Evolutionary conservation across 2,113 vertebrate species (phyloP).

Genomic region (Sclerurus mexicanus): DNA sequence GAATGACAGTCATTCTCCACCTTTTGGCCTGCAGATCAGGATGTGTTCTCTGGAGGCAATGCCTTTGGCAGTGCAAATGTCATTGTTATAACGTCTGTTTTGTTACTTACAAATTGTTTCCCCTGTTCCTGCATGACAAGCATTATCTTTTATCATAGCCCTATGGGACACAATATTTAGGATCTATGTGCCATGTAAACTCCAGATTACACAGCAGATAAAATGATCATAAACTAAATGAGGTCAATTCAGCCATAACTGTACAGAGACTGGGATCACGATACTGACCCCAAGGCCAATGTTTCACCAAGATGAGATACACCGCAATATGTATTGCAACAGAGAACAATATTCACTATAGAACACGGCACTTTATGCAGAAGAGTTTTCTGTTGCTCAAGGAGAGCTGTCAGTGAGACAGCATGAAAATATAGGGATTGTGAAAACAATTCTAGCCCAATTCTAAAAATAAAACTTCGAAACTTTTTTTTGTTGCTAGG

Average conservation of each 20-base stretch:
- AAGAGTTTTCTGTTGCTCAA: neutral
- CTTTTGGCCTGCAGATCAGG: neutral
- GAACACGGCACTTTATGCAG: neutral
- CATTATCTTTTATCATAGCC: neutral
- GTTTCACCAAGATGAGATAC: neutral
- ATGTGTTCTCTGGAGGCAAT: neutral
- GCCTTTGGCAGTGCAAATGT: neutral
- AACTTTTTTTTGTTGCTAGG: neutral
- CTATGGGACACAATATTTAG: neutral
- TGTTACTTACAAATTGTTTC: neutral
- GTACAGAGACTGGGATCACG: neutral
- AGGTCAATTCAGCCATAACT: neutral
- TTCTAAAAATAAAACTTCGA: conserved; percentile 31
- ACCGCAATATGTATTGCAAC: neutral
- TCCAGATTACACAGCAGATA: neutral
- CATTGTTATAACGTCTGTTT: neutral
- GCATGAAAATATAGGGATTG: neutral
- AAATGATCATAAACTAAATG: neutral
- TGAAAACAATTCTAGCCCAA: neutral
- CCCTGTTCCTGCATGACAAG: neutral
- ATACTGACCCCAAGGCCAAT: neutral
- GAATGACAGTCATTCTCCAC: neutral
- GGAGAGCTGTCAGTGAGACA: neutral
- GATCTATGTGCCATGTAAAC: neutral
- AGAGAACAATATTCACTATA: neutral